A percentile compares a stretch with the other conserved stretches of the same genome.
Conservation (phyloP, 2,797 vertebrate genomes). For the Hemibagrus guttatus region DNA sequence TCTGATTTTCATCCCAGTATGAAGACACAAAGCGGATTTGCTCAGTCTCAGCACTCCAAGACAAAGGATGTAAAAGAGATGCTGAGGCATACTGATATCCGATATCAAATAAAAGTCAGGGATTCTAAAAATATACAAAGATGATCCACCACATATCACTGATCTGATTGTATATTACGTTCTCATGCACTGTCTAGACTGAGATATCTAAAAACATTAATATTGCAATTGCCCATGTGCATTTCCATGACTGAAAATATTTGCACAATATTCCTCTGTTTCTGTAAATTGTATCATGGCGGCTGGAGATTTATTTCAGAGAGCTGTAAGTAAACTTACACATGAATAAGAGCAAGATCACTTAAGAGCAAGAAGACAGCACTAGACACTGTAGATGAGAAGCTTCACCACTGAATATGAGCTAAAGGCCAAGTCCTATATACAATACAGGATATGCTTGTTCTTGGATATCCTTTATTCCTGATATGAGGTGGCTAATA, state of each 20-base stretch:
- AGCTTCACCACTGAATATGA: constrained; percentile 32
- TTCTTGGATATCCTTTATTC: constrained; percentile 8
- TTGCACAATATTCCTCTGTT: constrained; percentile 12
- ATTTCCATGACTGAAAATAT: neutral
- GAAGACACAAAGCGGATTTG: constrained; percentile 35
- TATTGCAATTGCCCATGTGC: constrained; percentile 7
- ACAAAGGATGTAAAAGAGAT: neutral
- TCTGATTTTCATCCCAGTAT: neutral
- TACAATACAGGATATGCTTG: constrained; percentile 17
- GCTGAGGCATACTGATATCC: neutral
- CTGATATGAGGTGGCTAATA: constrained; percentile 36
- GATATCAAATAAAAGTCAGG: constrained; percentile 21
- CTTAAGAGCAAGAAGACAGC: constrained; percentile 12
- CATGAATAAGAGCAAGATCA: constrained; percentile 2
- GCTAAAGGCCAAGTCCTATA: constrained; percentile 28
- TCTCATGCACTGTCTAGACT: constrained; percentile 31
- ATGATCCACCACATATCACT: constrained; percentile 15
- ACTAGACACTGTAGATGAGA: constrained; percentile 8
- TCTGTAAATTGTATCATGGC: constrained; percentile 39
- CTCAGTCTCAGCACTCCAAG: constrained; percentile 3
- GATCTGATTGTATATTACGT: constrained; percentile 28
- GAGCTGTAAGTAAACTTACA: constrained; percentile 46
- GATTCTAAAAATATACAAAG: constrained; percentile 9
- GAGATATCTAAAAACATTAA: constrained; percentile 37
- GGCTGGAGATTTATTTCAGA: constrained; percentile 22